Evolutionary conservation across 2,113 vertebrate genomes (phyloP).

Genomic region (Tinamus guttatus): DNA sequence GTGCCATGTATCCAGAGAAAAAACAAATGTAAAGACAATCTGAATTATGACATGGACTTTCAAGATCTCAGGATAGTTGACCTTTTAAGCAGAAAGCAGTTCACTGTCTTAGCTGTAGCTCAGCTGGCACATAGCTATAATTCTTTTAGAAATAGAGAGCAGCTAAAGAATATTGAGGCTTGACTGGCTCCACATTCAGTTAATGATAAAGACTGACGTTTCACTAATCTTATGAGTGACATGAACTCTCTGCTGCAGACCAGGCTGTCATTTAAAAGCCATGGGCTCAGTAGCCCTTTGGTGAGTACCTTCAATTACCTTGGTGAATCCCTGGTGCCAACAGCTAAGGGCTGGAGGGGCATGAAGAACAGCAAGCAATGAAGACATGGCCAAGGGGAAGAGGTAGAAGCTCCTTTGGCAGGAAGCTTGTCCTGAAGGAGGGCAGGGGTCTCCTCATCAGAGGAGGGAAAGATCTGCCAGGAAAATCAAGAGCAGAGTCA

Average conservation of each 20-base stretch:
- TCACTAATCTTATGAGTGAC: background rate
- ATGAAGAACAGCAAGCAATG: background rate
- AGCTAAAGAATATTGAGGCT: background rate
- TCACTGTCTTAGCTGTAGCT: background rate
- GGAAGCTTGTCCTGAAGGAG: background rate
- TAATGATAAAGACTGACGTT: background rate
- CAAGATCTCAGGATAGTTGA: background rate
- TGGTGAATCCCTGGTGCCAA: background rate
- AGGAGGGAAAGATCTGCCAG: background rate
- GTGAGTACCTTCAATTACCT: background rate
- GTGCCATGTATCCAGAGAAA: background rate
- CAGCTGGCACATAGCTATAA: background rate
- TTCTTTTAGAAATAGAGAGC: background rate
- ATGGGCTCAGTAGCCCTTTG: background rate
- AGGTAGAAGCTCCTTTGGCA: background rate
- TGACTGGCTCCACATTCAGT: background rate
- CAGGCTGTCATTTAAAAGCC: accelerated
- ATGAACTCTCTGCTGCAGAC: background rate
- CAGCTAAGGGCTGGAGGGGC: no score
- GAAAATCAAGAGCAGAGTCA: background rate
- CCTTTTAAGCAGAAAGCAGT: background rate
- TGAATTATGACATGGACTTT: background rate
- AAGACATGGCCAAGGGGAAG: background rate
- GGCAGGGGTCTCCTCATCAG: background rate
- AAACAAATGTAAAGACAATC: background rate